These are phyloP conservation scores for Corapipo altera DNA, from an alignment of 2,113 vertebrate genomes.

Conservation along the genomic window DNA sequence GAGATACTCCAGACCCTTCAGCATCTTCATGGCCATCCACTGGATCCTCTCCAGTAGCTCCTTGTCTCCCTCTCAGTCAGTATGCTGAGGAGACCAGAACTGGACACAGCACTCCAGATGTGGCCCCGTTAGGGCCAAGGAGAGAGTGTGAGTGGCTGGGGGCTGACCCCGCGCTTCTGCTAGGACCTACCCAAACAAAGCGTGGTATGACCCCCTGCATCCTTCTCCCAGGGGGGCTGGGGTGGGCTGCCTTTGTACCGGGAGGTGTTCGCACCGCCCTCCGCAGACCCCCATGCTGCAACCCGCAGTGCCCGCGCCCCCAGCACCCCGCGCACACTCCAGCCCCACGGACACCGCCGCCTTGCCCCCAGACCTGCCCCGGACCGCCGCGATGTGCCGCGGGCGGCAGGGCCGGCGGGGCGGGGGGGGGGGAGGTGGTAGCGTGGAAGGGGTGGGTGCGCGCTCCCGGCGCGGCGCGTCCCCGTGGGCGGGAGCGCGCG, in stretches of 20 bases:
- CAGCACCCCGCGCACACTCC: not conserved
- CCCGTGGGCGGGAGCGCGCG: not conserved
- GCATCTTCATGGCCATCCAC: not conserved
- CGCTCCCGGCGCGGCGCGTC: not conserved
- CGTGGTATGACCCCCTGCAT: not conserved
- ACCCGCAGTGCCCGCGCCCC: not conserved
- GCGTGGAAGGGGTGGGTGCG: not conserved
- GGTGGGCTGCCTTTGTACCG: not conserved
- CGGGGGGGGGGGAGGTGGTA: not conserved
- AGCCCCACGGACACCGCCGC: not conserved
- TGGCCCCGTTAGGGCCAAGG: not conserved
- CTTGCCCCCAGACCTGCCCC: not conserved
- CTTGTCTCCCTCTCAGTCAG: not conserved
- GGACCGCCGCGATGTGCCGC: not conserved
- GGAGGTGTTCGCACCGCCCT: too few relatives aligned
- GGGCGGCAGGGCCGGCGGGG: not conserved
- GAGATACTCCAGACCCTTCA: not conserved
- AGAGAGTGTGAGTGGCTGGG: too few relatives aligned
- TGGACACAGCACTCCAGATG: not conserved
- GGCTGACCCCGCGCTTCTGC: not conserved
- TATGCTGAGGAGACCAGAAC: not conserved
- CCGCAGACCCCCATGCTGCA: not conserved
- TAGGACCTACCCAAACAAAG: not conserved
- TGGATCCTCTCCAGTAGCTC: not conserved
- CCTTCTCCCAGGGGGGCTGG: not conserved